These are phyloP conservation scores for Diadegma fenestrale DNA, from an alignment of 2,888 invertebrate species.

Conservation along the genomic window DNA sequence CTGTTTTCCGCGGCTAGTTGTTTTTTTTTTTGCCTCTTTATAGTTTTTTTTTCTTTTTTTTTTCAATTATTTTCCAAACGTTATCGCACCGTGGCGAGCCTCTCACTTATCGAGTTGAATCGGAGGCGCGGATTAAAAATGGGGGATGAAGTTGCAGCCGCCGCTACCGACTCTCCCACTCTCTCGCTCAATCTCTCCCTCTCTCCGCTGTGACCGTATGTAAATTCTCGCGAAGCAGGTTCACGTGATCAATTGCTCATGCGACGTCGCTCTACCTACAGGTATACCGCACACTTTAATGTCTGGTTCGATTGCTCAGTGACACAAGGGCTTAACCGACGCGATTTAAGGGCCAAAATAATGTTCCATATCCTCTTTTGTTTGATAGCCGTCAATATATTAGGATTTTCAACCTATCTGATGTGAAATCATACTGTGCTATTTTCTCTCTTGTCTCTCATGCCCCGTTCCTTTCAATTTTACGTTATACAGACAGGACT, in stretches of 20 bases:
- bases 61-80: conserved; percentile 62
- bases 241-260: conserved; percentile 68
- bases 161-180: conserved; percentile 44
- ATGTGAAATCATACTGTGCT: conserved; percentile 20
- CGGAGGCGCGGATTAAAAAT: conserved; percentile 73
- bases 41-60: conserved; percentile 54
- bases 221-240: conserved; percentile 65
- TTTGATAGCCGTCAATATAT: conserved; percentile 23
- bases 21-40: conserved; percentile 69
- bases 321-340: background rate
- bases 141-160: conserved; percentile 59
- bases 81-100: conserved; percentile 69
- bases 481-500: background rate
- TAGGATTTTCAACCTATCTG: conserved; percentile 10
- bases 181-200: conserved; percentile 28
- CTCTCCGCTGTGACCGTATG: conserved; percentile 53
- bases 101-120: conserved; percentile 75
- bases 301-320: conserved; percentile 15
- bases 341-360: conserved; percentile 12
- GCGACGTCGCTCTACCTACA: conserved; percentile 39
- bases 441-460: conserved; percentile 18
- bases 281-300: conserved; percentile 7
- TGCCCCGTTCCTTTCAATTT: conserved; percentile 44
- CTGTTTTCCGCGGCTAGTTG: conserved; percentile 39
- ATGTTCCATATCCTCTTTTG: conserved; percentile 8